Percentiles rank a stretch among this genome's conserved stretches.
Evolutionary conservation across 2,888 invertebrate genomes (phyloP).

Genomic region (Carcina quercana): DNA sequence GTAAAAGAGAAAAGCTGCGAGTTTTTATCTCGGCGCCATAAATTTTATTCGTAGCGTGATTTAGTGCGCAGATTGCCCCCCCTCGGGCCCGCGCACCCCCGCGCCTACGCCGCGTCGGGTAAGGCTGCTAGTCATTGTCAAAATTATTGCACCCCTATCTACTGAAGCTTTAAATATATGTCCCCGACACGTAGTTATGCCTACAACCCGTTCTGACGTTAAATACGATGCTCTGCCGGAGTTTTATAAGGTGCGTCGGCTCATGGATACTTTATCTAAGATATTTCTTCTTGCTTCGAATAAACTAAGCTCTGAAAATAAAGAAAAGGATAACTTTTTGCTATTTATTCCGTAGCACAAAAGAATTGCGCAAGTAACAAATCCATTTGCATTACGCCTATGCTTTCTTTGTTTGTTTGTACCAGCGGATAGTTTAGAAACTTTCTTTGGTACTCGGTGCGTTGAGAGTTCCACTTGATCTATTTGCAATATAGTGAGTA

Average conservation of each 20-base stretch:
- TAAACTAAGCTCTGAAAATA: too few species aligned
- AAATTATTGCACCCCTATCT: conserved; percentile 76
- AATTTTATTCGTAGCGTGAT: conserved; percentile 77
- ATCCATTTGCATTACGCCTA: conserved; percentile 27
- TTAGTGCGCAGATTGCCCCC: conserved; percentile 76
- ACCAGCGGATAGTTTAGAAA: conserved; percentile 50
- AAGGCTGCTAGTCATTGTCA: conserved; percentile 75
- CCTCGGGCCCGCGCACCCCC: conserved; percentile 51
- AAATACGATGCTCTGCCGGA: conserved; percentile 25
- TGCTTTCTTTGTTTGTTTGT: conserved; percentile 39
- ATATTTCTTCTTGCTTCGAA: too few species aligned
- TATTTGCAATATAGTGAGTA: conserved; percentile 47
- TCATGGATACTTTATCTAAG: background rate
- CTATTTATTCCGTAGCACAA: too few species aligned
- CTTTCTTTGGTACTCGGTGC: conserved; percentile 38
- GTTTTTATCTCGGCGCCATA: conserved; percentile 77
- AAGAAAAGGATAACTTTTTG: too few species aligned
- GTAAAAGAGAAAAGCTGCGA: conserved; percentile 77
- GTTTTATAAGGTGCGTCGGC: conserved; percentile 38
- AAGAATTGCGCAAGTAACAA: conserved; percentile 9
- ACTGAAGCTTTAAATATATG: conserved; percentile 74
- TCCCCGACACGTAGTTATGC: conserved; percentile 65
- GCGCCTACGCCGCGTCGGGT: conserved; percentile 64
- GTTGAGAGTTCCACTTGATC: conserved; percentile 58
- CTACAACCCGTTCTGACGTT: conserved; percentile 56